Conservation (phyloP, 2,888 invertebrate genomes). For the Protophormia terraenovae region DNA sequence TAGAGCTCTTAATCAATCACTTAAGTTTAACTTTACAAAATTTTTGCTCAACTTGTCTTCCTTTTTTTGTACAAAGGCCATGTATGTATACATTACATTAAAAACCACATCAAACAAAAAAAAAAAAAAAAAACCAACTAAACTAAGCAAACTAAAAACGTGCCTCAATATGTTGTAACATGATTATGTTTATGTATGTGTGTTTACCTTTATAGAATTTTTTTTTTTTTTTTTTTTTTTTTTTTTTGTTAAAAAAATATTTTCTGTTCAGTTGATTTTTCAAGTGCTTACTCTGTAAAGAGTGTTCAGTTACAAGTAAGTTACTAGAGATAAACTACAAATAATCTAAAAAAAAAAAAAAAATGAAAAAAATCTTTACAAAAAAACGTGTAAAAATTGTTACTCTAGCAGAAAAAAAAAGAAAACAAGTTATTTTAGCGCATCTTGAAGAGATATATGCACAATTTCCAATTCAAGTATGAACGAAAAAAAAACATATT, state of each 20-base stretch:
- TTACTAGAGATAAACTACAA: constrained; percentile 19
- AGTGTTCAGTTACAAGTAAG: constrained; percentile 51
- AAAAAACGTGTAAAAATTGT: constrained; percentile 61
- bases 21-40: not conserved
- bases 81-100: constrained; percentile 20
- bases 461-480: too few relatives aligned
- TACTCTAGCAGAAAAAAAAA: constrained; percentile 33
- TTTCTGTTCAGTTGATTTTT: constrained; percentile 60
- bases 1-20: not conserved
- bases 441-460: constrained; percentile 41
- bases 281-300: constrained; percentile 49
- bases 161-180: constrained; percentile 59
- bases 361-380: not conserved
- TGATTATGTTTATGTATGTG: constrained; percentile 32
- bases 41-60: not conserved
- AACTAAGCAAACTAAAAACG: constrained; percentile 33
- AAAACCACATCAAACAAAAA: constrained; percentile 16
- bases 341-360: constrained; percentile 6
- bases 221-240: not conserved
- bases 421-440: constrained; percentile 65
- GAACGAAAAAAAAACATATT: not conserved
- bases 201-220: too few relatives aligned
- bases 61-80: constrained; percentile 5
- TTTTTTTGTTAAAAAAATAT: constrained; percentile 5
- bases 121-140: not conserved